These are phyloP conservation scores for Torymus texanus DNA, from an alignment of 2,888 invertebrate species.

Conservation along the genomic window DNA sequence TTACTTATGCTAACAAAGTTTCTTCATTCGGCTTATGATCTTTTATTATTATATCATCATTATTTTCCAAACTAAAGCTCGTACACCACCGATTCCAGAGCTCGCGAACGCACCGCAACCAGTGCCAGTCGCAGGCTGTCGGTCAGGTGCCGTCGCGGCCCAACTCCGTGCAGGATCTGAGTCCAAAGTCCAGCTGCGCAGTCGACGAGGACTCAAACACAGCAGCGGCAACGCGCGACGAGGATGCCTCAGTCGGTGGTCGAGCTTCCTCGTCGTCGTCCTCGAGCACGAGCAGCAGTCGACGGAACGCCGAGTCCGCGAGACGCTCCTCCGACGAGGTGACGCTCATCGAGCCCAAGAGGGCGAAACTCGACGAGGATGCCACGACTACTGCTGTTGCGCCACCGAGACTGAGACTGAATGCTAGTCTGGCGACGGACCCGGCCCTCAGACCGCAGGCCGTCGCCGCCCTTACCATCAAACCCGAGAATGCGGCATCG, in stretches of 20 bases:
- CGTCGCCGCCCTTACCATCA: conserved; percentile 76
- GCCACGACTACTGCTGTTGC: conserved; percentile 81
- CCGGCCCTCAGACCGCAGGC: conserved; percentile 85
- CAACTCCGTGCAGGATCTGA: conserved; percentile 62
- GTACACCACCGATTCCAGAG: conserved; percentile 11
- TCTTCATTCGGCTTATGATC: no score
- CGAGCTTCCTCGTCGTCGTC: conserved; percentile 62
- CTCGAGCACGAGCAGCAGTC: conserved; percentile 2
- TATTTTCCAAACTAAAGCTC: no score
- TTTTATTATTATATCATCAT: no score
- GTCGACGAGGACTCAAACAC: conserved; percentile 64
- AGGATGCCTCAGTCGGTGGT: conserved; percentile 62
- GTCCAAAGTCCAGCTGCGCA: conserved; percentile 63
- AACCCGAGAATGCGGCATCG: conserved; percentile 70
- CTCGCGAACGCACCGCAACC: conserved; percentile 14
- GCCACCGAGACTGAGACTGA: conserved; percentile 84
- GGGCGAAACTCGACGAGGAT: conserved; percentile 76
- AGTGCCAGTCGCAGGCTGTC: conserved; percentile 21
- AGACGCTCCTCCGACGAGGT: conserved; percentile 63
- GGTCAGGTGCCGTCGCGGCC: conserved; percentile 44
- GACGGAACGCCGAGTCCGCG: conserved; percentile 68
- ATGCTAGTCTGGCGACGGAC: conserved; percentile 87
- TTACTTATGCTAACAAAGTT: no score
- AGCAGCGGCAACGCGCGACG: conserved; percentile 62
- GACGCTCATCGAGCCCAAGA: conserved; percentile 66